Evolutionary conservation across 2,113 vertebrate species (phyloP).

Genomic region (Xenopus borealis): DNA sequence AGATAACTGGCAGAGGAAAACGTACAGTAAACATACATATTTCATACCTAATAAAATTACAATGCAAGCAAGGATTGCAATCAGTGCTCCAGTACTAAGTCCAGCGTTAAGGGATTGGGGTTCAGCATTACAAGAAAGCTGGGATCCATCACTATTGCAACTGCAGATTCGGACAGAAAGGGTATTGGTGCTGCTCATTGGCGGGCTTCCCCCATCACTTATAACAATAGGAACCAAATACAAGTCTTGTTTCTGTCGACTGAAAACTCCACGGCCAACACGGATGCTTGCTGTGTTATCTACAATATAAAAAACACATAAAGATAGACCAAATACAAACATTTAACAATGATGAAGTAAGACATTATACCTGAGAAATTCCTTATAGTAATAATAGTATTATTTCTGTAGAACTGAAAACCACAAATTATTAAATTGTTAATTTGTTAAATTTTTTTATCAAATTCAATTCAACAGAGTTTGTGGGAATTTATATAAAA

Average conservation of each 20-base stretch:
- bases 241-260: slow-evolving; percentile 82
- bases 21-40: neutral
- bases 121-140: slow-evolving; percentile 87
- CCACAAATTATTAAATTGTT: too few species aligned
- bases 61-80: slow-evolving; percentile 94
- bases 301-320: slow-evolving; percentile 53
- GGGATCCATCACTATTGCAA: slow-evolving; percentile 76
- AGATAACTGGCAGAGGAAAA: neutral
- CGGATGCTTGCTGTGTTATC: slow-evolving; percentile 85
- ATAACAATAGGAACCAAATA: slow-evolving; percentile 90
- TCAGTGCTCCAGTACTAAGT: slow-evolving; percentile 88
- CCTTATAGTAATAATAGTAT: too few species aligned
- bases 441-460: too few species aligned
- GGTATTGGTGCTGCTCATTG: slow-evolving; percentile 89
- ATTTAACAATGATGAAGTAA: neutral
- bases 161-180: slow-evolving; percentile 90
- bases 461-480: too few species aligned
- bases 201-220: slow-evolving; percentile 81
- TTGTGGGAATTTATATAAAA: too few species aligned
- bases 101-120: slow-evolving; percentile 84
- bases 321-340: too few species aligned
- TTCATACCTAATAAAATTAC: slow-evolving; percentile 87
- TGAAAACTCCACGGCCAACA: slow-evolving; percentile 80
- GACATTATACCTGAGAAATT: too few species aligned
- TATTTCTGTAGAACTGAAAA: too few species aligned